Percentiles rank a stretch among this genome's conserved stretches.
Evolutionary conservation across 2,888 invertebrate species (phyloP).

Genomic region (Caenorhabditis sp.): DNA sequence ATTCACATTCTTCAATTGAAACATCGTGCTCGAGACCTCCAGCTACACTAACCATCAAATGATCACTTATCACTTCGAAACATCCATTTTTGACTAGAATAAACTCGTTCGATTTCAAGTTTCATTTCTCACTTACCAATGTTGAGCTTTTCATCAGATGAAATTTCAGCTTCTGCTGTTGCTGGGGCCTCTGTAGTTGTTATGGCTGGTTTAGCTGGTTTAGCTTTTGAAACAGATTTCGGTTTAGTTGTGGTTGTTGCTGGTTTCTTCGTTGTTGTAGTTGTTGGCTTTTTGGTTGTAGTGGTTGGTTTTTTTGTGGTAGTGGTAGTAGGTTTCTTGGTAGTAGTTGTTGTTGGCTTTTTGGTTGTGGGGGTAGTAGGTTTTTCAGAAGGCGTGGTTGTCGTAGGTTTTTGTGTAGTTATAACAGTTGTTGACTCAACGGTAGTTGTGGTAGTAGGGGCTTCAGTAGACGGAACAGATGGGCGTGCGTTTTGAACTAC

Average conservation of each 20-base stretch:
- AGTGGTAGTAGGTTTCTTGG: background rate
- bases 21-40: slow-evolving; percentile 68
- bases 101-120: background rate
- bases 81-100: slow-evolving; percentile 43
- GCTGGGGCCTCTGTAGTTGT: slow-evolving; percentile 16
- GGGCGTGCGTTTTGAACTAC: background rate
- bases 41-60: slow-evolving; percentile 63
- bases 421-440: background rate
- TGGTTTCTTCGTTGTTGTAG: slow-evolving; percentile 3
- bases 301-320: background rate
- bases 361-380: slow-evolving; percentile 6
- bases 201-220: slow-evolving; percentile 7
- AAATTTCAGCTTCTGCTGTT: slow-evolving; percentile 17
- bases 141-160: slow-evolving; percentile 21
- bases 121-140: slow-evolving; percentile 20
- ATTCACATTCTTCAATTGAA: slow-evolving; percentile 66
- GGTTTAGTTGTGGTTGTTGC: slow-evolving; percentile 7
- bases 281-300: background rate
- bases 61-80: slow-evolving; percentile 56
- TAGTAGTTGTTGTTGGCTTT: slow-evolving; percentile 13
- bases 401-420: slow-evolving; percentile 3
- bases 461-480: no score
- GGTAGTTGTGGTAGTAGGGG: background rate
- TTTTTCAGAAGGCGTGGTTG: background rate
- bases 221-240: slow-evolving; percentile 2